Conservation (phyloP, 2,113 vertebrate genomes). For the western clawed frog (Xenopus tropicalis) region DNA sequence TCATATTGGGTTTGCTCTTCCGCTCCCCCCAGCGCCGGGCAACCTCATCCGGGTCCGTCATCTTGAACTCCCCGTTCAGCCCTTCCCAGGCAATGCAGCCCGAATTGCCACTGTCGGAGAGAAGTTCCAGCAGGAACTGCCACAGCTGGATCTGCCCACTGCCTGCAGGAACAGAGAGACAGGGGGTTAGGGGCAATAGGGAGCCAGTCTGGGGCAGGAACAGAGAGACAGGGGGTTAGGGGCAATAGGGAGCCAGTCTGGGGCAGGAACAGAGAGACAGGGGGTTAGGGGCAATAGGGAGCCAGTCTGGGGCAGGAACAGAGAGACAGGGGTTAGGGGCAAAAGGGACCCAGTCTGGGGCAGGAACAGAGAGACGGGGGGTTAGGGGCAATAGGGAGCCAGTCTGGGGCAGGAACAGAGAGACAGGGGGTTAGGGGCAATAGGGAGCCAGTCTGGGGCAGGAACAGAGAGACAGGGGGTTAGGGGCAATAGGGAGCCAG, state of each 20-base stretch:
- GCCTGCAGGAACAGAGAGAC: constrained; percentile 49
- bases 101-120: constrained; percentile 70
- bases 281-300: neutral
- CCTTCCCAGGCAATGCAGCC: constrained; percentile 78
- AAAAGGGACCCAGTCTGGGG: neutral
- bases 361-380: neutral
- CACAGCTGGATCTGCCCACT: constrained; percentile 81
- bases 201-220: neutral
- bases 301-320: neutral
- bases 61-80: constrained; percentile 79
- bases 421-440: neutral
- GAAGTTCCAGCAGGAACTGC: constrained; percentile 78
- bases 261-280: constrained; percentile 29
- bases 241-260: neutral
- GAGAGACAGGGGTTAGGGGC: neutral
- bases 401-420: neutral
- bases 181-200: too few species aligned
- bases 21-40: constrained; percentile 79
- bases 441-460: too few species aligned
- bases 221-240: constrained; percentile 12
- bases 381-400: too few species aligned
- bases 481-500: too few species aligned
- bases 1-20: constrained; percentile 80
- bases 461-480: too few species aligned
- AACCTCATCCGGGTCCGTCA: constrained; percentile 81